These are phyloP conservation scores for Rhabdomys pumilio DNA, from an alignment of 2,797 vertebrate species.

Conservation along the genomic window DNA sequence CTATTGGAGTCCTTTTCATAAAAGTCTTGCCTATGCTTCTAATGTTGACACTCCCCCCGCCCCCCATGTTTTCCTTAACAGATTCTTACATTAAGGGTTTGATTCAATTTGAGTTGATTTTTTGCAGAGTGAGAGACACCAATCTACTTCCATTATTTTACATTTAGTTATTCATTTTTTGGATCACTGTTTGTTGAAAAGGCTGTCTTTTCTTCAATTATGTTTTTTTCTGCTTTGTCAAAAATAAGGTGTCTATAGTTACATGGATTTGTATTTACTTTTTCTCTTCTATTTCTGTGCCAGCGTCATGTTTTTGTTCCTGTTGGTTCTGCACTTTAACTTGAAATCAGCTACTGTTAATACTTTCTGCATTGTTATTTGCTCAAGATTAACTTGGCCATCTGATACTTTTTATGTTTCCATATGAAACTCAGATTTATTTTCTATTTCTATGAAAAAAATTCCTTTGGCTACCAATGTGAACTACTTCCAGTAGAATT, in stretches of 20 bases:
- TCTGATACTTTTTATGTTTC: neutral
- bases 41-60: neutral
- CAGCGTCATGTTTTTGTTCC: neutral
- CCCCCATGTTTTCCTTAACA: neutral
- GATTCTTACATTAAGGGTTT: neutral
- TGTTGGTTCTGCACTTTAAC: neutral
- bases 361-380: neutral
- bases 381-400: neutral
- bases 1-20: neutral
- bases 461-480: neutral
- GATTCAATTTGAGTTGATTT: neutral
- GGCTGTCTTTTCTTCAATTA: neutral
- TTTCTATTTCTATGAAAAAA: neutral
- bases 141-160: neutral
- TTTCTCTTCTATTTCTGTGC: neutral
- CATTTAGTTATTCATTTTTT: neutral
- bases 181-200: neutral
- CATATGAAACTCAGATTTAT: neutral
- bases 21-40: neutral
- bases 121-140: neutral
- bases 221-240: neutral
- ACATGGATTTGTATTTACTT: neutral
- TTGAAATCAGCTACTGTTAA: neutral
- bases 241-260: neutral
- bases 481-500: neutral